A percentile compares a stretch with the other conserved stretches of the same genome.
These are phyloP conservation scores for Tangara arthus DNA, from an alignment of 2,797 vertebrate genomes.

Conservation along the genomic window DNA sequence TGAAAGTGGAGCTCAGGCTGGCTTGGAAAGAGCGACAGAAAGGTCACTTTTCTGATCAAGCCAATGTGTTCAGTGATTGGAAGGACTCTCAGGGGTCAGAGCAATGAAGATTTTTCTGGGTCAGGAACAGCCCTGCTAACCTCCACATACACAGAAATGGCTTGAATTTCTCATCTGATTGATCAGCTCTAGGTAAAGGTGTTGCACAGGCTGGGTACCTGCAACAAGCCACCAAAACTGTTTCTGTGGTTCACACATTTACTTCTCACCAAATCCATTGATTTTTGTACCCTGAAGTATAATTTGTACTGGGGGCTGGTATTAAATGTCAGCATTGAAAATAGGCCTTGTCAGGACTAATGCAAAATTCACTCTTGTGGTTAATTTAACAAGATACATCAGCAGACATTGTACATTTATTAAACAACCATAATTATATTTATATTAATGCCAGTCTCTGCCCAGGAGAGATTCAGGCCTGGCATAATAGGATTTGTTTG, in stretches of 20 bases:
- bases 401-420: slow-evolving; percentile 9
- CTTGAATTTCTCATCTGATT: not conserved
- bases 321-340: slow-evolving; percentile 40
- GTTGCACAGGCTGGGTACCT: not conserved
- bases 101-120: not conserved
- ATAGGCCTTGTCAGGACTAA: slow-evolving; percentile 19
- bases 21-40: not conserved
- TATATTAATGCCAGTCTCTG: slow-evolving; percentile 4
- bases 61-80: not conserved
- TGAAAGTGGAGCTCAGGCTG: not conserved
- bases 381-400: not conserved
- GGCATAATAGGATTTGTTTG: not conserved
- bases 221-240: not conserved
- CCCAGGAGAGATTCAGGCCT: not conserved
- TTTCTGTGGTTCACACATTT: not conserved
- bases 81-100: not conserved
- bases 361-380: slow-evolving; percentile 26
- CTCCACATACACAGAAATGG: accelerated
- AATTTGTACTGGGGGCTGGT: not conserved
- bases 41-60: not conserved
- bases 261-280: not conserved
- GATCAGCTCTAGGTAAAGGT: not conserved
- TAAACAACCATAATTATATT: slow-evolving; percentile 35
- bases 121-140: not conserved
- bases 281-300: not conserved